Conservation (phyloP, 2,113 vertebrate species). For the Mastomys coucha region DNA sequence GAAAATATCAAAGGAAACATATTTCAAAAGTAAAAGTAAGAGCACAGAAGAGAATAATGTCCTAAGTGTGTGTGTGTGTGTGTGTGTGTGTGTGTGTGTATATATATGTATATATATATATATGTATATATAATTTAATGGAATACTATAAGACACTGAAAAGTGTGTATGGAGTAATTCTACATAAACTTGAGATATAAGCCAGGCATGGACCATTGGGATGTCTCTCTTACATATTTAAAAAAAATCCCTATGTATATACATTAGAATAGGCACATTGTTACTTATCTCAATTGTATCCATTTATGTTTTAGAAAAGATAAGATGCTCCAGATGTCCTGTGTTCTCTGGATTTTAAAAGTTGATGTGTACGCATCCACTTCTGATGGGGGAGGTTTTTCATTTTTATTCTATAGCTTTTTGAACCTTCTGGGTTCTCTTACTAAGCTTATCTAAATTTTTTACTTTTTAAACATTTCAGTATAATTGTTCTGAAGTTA, state of each 20-base stretch:
- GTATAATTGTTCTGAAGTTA: background rate
- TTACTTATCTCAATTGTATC: background rate
- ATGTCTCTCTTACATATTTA: background rate
- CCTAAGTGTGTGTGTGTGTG: too few species aligned
- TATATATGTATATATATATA: background rate
- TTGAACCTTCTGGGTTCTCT: background rate
- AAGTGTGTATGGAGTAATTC: background rate
- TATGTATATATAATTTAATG: background rate
- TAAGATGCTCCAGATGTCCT: background rate
- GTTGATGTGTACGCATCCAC: background rate
- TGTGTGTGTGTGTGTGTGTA: too few species aligned
- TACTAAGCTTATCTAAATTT: background rate
- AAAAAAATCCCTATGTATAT: background rate
- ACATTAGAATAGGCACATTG: background rate
- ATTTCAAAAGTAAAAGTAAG: conserved; percentile 28
- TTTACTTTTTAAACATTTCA: background rate
- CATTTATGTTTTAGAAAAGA: background rate
- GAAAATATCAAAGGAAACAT: conserved; percentile 48
- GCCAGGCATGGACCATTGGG: background rate
- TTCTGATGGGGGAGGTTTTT: background rate
- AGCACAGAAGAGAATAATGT: background rate
- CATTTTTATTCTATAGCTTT: background rate
- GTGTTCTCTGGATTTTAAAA: background rate
- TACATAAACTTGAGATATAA: background rate
- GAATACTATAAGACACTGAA: background rate